Evolutionary conservation across 2,797 vertebrate genomes (phyloP).

Genomic region (Crenichthys baileyi): DNA sequence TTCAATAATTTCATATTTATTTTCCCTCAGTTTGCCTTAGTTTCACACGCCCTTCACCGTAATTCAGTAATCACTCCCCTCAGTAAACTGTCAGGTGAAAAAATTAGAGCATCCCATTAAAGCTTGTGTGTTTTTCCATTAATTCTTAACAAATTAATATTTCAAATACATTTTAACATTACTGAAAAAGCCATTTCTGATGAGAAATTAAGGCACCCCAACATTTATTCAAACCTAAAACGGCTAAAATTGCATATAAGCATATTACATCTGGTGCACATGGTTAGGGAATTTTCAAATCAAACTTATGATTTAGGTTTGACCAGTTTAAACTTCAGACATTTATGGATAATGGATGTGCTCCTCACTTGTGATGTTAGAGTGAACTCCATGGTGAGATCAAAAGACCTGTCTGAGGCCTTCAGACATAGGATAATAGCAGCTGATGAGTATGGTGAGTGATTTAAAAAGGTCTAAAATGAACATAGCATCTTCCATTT

Average conservation of each 20-base stretch:
- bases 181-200: neutral
- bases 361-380: too few relatives aligned
- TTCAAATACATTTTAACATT: neutral
- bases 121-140: neutral
- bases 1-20: neutral
- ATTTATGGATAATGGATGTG: too few relatives aligned
- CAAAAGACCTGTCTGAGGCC: too few relatives aligned
- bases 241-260: neutral
- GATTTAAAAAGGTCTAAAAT: too few relatives aligned
- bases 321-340: too few relatives aligned
- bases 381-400: too few relatives aligned
- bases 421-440: too few relatives aligned
- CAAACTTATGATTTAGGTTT: too few relatives aligned
- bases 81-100: neutral
- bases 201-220: neutral
- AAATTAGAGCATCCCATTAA: neutral
- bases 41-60: neutral
- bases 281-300: too few relatives aligned
- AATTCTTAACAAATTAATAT: neutral
- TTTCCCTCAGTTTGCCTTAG: neutral
- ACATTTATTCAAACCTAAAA: neutral
- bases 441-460: too few relatives aligned
- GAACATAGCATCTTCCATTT: too few relatives aligned
- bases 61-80: neutral
- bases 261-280: too few relatives aligned